Base-by-base conservation (phyloP, 23 tunicate genomes). In the Aplidium turbinatum region DNA sequence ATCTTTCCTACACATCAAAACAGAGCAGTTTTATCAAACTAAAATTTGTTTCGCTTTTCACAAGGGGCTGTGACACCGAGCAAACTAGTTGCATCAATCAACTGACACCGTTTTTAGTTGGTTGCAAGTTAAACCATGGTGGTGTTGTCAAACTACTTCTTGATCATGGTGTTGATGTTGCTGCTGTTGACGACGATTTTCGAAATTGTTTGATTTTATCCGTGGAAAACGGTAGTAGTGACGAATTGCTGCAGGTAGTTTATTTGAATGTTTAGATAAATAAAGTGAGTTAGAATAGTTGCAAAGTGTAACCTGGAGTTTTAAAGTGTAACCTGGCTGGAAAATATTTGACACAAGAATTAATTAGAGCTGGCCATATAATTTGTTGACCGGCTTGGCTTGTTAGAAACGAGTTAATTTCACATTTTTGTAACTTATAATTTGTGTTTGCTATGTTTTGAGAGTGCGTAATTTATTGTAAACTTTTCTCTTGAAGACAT, bases 131-230 rank as follows among this genome's bases (percentile, higher is more conserved):
- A 38, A 48, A 48, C 35, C 18, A 47, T 38, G 19, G 4, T 2
- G 20, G 2, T 3, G 58, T 70, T 47, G 58, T 28, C 16, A 28
- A 70, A 26, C 1, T 28, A 2, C 38, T 70, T 6, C 28, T 70
- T 16, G 35, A 24, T 3, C 19, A 22, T 70, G 58, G 58, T 20
- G 58, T 58, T 26, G 58, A 48, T 27, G 58, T 70, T 45, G 30
- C 38, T 29, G 76, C 76, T 20, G 38, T 29, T 32, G 76, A 70
- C 58, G 11, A 47, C 38, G 21, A 48, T 4, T 70, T n/a, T 3
- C 35, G 38, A 11, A 70, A 70, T 27, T 70, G 76, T 25, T 70
- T 70, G 16, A 70, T 70, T 26, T 3, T 70, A 3, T 4, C 76
- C 2, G 76, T 45, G 11, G 25, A 24, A 24, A 48, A 70, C 16